Base-by-base conservation (phyloP, 2,113 vertebrate genomes). In the Galemys pyrenaicus region DNA sequence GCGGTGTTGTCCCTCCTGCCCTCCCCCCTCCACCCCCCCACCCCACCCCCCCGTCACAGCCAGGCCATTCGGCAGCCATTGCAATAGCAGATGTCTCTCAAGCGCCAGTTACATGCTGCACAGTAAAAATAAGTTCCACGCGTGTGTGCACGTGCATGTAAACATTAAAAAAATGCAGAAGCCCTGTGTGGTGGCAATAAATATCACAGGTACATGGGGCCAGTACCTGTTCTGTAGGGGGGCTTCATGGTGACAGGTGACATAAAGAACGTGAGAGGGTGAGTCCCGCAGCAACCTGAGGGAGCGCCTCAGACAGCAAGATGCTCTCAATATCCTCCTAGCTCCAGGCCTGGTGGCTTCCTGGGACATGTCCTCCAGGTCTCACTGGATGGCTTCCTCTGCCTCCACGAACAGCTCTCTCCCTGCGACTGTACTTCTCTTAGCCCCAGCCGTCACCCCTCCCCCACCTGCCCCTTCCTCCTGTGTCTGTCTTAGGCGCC, bases 1-100 rank as follows among this genome's bases (percentile, higher is more conserved):
- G 13, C 22, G 26, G 12, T 26, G 3, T 11, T 15, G 6, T 44
- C 37, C 16, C 3, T 30, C 28, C 16, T 0, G 0, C 49, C n/a
- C 20, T 64, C 28, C 37, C 9, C 2, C n/a, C n/a, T n/a, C n/a
- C n/a, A n/a, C n/a, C n/a, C n/a, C n/a, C n/a, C n/a, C n/a, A n/a
- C n/a, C n/a, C n/a, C n/a, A n/a, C n/a, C n/a, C 13, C 77, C 37
- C 28, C 2, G 0, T 35, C 32, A 24, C 2, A 5, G 49, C 65
- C 12, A 26, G 6, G 60, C 20, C 8, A 46, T 3, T 84, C 10
- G 5, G 44, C 44, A 9, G 44, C 44, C 44, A 44, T 44, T 44
- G n/a, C n/a, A n/a, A n/a, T 44, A 44, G 46, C 46, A 49, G 11
- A 49, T 22, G 3, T 64, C 37, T 46, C 6, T 1, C 64, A 67